Conservation (phyloP, 2,797 vertebrate species). For the Falco berigora region DNA sequence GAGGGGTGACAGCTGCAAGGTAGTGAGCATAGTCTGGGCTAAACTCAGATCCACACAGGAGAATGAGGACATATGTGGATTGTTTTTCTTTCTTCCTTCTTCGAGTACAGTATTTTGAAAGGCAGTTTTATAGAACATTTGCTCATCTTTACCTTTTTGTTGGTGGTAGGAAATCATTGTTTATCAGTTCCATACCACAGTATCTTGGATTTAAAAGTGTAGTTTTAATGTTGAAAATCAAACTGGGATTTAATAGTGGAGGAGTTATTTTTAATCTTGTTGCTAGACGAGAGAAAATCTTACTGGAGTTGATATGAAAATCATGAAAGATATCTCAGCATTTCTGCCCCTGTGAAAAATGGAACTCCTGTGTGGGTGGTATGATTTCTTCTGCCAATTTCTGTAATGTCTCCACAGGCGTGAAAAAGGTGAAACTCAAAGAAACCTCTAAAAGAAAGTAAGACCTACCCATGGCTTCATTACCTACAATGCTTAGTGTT, state of each 20-base stretch:
- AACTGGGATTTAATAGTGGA: neutral
- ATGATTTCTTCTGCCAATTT: neutral
- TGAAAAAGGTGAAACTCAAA: neutral
- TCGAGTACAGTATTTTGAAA: neutral
- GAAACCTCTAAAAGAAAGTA: neutral
- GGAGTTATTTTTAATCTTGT: neutral
- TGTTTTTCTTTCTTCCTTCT: neutral
- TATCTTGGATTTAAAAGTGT: neutral
- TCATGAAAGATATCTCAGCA: neutral
- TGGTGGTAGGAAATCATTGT: neutral
- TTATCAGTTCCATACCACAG: neutral
- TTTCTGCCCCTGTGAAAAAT: neutral
- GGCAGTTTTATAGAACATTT: neutral
- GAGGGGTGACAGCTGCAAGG: neutral
- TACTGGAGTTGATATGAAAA: neutral
- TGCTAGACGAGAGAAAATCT: neutral
- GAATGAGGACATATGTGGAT: neutral
- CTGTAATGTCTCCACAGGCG: neutral
- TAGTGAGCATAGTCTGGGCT: neutral
- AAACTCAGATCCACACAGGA: neutral
- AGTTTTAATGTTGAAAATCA: neutral
- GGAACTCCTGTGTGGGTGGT: neutral
- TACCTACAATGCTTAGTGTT: neutral
- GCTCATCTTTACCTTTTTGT: neutral
- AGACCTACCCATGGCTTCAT: neutral